Percentiles rank a stretch among this genome's conserved stretches.
These are phyloP conservation scores for Xenopus laevis DNA, from an alignment of 2,113 vertebrate species.

Conservation along the genomic window DNA sequence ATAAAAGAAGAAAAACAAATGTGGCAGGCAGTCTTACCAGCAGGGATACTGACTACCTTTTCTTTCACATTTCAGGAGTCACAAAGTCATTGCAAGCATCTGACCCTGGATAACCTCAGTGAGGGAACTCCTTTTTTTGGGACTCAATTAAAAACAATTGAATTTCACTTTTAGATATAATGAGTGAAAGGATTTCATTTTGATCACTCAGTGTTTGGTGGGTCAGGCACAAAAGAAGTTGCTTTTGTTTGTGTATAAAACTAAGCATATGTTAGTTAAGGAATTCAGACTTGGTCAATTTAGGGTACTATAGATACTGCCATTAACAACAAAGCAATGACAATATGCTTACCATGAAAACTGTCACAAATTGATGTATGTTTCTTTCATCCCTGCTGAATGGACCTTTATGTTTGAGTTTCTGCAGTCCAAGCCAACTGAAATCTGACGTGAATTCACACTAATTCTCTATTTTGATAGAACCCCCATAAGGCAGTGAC, in stretches of 20 bases:
- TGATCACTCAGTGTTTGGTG: slow-evolving; percentile 67
- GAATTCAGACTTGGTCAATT: slow-evolving; percentile 64
- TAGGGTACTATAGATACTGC: slow-evolving; percentile 1
- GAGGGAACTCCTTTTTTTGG: slow-evolving; percentile 68
- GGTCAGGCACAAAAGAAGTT: slow-evolving; percentile 49
- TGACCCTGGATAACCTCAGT: slow-evolving; percentile 83
- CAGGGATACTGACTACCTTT: slow-evolving; percentile 75
- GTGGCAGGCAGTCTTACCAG: slow-evolving; percentile 72
- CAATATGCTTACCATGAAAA: slow-evolving; percentile 1
- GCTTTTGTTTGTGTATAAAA: slow-evolving; percentile 74
- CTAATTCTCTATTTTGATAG: too few species aligned
- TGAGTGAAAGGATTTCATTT: slow-evolving; percentile 77
- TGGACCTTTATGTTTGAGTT: neutral
- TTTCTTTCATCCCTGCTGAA: neutral
- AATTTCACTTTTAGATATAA: slow-evolving; percentile 80
- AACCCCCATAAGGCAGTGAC: too few species aligned
- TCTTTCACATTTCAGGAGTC: slow-evolving; percentile 80
- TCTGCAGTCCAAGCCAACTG: too few species aligned
- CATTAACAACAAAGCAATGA: neutral
- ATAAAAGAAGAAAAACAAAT: slow-evolving; percentile 74
- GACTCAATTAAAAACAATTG: slow-evolving; percentile 92
- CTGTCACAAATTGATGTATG: neutral
- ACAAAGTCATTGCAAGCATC: slow-evolving; percentile 81
- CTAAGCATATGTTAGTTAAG: slow-evolving; percentile 73
- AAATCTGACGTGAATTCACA: too few species aligned